A percentile compares a stretch with the other conserved stretches of the same genome.
Evolutionary conservation across 1,140 invertebrate genomes (phyloP).

Genomic region (Hydropsyche tenuis): DNA sequence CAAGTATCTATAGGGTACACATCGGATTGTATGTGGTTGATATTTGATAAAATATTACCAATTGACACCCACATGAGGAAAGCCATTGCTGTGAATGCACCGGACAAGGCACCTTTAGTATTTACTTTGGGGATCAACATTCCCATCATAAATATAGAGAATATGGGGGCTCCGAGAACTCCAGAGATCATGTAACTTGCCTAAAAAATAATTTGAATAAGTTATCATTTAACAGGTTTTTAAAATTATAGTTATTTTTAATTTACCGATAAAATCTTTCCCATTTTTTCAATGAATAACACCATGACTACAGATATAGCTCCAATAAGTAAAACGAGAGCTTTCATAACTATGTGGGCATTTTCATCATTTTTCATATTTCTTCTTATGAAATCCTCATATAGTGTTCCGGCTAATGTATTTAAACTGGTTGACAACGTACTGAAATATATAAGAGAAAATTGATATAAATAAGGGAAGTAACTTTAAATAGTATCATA

Average conservation of each 20-base stretch:
- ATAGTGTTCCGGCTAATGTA: conserved; percentile 77
- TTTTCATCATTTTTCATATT: conserved; percentile 63
- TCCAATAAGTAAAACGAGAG: conserved; percentile 65
- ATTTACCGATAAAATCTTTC: conserved; percentile 66
- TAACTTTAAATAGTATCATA: too few relatives aligned
- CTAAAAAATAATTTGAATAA: conserved; percentile 28
- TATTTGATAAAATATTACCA: conserved; percentile 24
- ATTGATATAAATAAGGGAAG: too few relatives aligned
- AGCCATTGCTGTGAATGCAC: conserved; percentile 63
- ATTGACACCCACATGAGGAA: conserved; percentile 75
- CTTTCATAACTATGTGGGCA: conserved; percentile 69
- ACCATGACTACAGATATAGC: conserved; percentile 67
- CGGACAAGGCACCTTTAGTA: conserved; percentile 63
- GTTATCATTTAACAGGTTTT: not conserved
- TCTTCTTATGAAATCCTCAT: conserved; percentile 74
- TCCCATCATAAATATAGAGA: conserved; percentile 79
- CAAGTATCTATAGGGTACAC: conserved; percentile 40
- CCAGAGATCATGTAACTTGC: conserved; percentile 30
- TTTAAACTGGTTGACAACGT: conserved; percentile 77
- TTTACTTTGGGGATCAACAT: conserved; percentile 80
- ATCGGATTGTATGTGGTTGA: conserved; percentile 2
- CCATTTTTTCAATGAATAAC: conserved; percentile 69
- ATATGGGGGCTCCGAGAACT: conserved; percentile 71
- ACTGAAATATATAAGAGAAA: conserved; percentile 56
- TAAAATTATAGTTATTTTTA: not conserved